Conservation (phyloP, 1,140 invertebrate species). For the Papilio xuthus region DNA sequence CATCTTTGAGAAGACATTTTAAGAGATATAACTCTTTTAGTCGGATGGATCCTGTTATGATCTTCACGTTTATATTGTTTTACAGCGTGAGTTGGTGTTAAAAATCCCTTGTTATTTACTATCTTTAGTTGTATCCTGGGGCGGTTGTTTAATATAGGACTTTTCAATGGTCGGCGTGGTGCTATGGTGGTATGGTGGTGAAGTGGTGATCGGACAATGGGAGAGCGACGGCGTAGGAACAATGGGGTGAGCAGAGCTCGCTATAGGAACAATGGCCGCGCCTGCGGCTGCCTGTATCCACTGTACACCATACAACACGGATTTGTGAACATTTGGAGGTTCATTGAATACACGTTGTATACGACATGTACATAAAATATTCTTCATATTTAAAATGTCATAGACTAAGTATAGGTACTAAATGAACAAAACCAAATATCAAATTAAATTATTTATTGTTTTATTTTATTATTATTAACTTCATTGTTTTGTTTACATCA, state of each 20-base stretch:
- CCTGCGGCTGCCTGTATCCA: neutral
- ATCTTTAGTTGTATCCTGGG: slow-evolving; percentile 5
- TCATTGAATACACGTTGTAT: neutral
- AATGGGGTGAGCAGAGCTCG: slow-evolving; percentile 37
- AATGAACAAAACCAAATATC: neutral
- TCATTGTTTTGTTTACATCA: neutral
- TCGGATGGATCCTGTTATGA: neutral
- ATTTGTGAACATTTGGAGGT: slow-evolving; percentile 30
- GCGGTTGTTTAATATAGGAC: neutral
- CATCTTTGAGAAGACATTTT: no score
- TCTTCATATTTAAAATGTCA: no score
- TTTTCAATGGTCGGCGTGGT: neutral
- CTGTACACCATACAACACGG: neutral
- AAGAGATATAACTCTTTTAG: neutral
- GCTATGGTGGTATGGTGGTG: slow-evolving; percentile 48
- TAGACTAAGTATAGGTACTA: neutral
- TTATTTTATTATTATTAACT: neutral
- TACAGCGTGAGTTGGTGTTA: neutral
- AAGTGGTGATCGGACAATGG: slow-evolving; percentile 50
- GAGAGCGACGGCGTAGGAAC: slow-evolving; percentile 44
- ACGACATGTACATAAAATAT: neutral
- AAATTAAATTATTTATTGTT: neutral
- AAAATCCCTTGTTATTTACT: slow-evolving; percentile 23
- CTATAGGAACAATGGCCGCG: neutral
- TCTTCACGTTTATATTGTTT: neutral